Evolutionary conservation across 1,140 invertebrate species (phyloP).

Genomic region (Ectropis grisescens): DNA sequence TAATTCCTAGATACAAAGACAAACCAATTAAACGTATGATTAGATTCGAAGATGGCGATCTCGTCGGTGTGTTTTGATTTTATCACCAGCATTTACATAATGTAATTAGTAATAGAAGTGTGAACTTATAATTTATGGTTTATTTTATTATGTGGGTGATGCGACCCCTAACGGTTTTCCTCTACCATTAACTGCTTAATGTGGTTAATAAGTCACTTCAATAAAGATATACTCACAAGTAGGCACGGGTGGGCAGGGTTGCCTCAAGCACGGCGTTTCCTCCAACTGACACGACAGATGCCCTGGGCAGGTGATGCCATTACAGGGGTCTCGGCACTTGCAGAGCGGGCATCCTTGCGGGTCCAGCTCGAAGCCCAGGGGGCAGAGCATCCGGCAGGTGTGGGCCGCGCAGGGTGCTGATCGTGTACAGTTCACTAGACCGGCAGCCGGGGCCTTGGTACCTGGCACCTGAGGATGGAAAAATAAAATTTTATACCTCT

Average conservation of each 20-base stretch:
- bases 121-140: too few species aligned
- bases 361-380: constrained; percentile 83
- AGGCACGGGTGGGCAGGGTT: constrained; percentile 86
- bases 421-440: constrained; percentile 80
- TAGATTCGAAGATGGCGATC: too few species aligned
- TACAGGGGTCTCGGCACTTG: constrained; percentile 85
- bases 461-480: constrained; percentile 71
- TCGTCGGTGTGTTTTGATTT: too few species aligned
- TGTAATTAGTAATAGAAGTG: too few species aligned
- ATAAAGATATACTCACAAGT: constrained; percentile 77
- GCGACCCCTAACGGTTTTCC: too few species aligned
- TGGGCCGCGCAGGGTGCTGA: constrained; percentile 80
- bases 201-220: too few species aligned
- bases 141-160: too few species aligned
- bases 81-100: too few species aligned
- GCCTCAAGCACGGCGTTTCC: constrained; percentile 80
- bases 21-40: too few species aligned
- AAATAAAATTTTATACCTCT: constrained; percentile 1
- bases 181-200: too few species aligned
- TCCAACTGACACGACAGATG: constrained; percentile 82
- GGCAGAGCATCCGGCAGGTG: constrained; percentile 90
- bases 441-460: constrained; percentile 75
- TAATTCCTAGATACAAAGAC: too few species aligned
- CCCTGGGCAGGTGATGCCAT: constrained; percentile 80
- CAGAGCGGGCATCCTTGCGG: constrained; percentile 83